A percentile compares a stretch with the other conserved stretches of the same genome.
phyloP scores from a whole-genome alignment of 2,888 invertebrate species.

The Ecliptopera silaceata region DNA sequence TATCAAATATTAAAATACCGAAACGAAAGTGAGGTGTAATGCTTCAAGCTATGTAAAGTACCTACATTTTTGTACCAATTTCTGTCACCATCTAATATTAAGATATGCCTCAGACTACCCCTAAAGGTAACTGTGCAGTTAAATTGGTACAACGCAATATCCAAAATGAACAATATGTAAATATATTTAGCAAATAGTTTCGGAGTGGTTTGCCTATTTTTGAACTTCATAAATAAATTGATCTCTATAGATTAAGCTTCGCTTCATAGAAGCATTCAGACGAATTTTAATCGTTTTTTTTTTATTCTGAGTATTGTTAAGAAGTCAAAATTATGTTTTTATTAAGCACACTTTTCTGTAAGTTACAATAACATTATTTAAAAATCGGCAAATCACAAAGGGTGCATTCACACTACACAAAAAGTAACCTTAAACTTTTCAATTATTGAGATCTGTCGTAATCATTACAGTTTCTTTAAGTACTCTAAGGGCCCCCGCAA shows the following conservation, averaged over 20 bases:
- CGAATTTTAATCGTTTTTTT: constrained; percentile 10
- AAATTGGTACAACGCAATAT: constrained; percentile 38
- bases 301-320: background rate
- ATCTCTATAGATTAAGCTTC: constrained; percentile 53
- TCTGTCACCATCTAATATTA: background rate
- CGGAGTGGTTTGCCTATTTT: constrained; percentile 63
- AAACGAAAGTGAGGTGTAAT: constrained; percentile 37
- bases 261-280: constrained; percentile 37
- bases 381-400: constrained; percentile 61
- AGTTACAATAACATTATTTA: constrained; percentile 33
- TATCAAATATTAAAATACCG: background rate
- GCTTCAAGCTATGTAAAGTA: constrained; percentile 35
- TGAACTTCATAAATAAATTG: constrained; percentile 48
- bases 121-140: background rate
- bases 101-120: too few species aligned
- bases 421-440: background rate
- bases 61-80: constrained; percentile 13
- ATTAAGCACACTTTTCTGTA: too few species aligned
- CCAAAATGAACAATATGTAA: constrained; percentile 32
- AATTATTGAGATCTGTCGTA: too few species aligned
- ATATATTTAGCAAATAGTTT: constrained; percentile 28
- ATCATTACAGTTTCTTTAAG: too few species aligned
- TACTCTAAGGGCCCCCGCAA: too few species aligned
- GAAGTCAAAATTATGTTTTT: background rate
- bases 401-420: constrained; percentile 36